Conservation (phyloP, 1,140 invertebrate species). For the Drosophila suzukii region DNA sequence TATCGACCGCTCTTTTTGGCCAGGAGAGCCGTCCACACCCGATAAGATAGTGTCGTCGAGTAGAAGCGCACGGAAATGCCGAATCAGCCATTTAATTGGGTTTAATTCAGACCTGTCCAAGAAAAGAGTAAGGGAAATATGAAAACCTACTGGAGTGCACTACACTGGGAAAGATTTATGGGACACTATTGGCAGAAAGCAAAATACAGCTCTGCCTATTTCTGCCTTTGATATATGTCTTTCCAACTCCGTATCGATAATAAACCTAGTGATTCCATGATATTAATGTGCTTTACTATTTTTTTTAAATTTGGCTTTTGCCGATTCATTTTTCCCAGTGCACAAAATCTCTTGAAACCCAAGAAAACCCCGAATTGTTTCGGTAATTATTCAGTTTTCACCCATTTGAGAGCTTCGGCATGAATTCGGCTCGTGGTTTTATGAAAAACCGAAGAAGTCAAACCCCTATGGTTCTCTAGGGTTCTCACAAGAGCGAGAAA, state of each 20-base stretch:
- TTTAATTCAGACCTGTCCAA: conserved; percentile 24
- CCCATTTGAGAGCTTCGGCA: conserved; percentile 6
- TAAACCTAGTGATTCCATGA: no score
- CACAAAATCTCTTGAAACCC: conserved; percentile 1
- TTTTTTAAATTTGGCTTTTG: not conserved
- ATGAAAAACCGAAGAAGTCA: not conserved
- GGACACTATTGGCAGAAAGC: not conserved
- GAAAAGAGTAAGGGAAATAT: conserved; percentile 8
- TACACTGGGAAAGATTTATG: not conserved
- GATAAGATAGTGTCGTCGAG: conserved; percentile 34
- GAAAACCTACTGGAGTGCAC: not conserved
- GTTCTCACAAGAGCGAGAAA: not conserved
- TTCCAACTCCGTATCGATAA: not conserved
- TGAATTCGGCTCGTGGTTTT: conserved; percentile 10
- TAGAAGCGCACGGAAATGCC: conserved; percentile 12
- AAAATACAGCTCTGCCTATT: not conserved
- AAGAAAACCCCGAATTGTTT: not conserved
- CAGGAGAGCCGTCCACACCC: conserved; percentile 33
- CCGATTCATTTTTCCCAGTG: not conserved
- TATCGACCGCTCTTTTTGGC: conserved; percentile 37
- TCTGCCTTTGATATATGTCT: not conserved
- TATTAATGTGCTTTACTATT: not conserved
- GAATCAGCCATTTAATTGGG: conserved; percentile 37
- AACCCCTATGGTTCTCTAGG: conserved; percentile 14
- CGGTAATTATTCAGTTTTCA: not conserved